Evolutionary conservation across 2,888 invertebrate genomes (phyloP).

Genomic region (Mystacides longicornis): DNA sequence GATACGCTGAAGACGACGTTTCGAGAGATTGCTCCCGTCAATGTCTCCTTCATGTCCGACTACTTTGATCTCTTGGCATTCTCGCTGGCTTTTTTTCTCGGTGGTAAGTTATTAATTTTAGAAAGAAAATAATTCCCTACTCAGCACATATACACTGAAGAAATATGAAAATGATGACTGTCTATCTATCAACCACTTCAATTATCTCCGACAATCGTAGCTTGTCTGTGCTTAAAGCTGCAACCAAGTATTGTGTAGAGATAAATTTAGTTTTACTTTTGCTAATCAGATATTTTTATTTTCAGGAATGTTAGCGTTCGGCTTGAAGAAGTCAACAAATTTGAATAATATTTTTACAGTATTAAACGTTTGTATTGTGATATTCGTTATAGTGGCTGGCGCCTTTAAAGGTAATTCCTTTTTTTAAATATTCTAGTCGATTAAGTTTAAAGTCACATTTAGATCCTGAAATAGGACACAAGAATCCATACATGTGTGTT

Average conservation of each 20-base stretch:
- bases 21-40: slow-evolving; percentile 51
- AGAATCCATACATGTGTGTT: no score
- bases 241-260: background rate
- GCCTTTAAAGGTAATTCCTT: slow-evolving; percentile 50
- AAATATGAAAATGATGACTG: background rate
- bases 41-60: slow-evolving; percentile 49
- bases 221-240: background rate
- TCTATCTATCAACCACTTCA: background rate
- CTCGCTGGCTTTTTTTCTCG: slow-evolving; percentile 55
- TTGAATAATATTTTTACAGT: slow-evolving; percentile 73
- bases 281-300: slow-evolving; percentile 19
- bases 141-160: background rate
- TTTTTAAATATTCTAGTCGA: background rate
- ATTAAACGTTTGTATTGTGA: slow-evolving; percentile 63
- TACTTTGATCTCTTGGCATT: slow-evolving; percentile 73
- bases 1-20: slow-evolving; percentile 58
- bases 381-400: slow-evolving; percentile 68
- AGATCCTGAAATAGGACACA: no score
- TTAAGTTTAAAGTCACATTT: no score
- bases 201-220: no score
- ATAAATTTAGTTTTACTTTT: background rate
- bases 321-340: slow-evolving; percentile 69
- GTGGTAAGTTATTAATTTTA: slow-evolving; percentile 43
- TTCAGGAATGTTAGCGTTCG: slow-evolving; percentile 61
- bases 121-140: background rate